phyloP scores from a whole-genome alignment of 2,888 invertebrate genomes.

The Drosophila siamana region DNA sequence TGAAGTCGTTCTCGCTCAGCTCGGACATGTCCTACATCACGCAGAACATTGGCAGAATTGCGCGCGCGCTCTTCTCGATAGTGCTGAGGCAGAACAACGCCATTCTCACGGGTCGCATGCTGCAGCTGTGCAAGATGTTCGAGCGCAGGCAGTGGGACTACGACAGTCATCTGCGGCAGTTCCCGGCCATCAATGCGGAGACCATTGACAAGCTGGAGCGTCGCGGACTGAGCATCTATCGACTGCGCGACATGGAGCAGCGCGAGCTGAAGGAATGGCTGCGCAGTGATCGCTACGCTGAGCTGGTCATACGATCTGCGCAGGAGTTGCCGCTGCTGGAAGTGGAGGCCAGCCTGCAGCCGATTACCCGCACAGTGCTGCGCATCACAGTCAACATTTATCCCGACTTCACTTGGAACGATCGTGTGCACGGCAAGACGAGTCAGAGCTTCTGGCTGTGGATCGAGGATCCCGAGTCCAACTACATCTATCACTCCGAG shows the following conservation, averaged over 20 bases:
- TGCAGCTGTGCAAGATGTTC: slow-evolving; percentile 96
- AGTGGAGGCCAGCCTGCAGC: slow-evolving; percentile 94
- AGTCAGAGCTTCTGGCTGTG: slow-evolving; percentile 98
- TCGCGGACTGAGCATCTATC: slow-evolving; percentile 90
- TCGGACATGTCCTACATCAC: slow-evolving; percentile 85
- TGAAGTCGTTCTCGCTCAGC: slow-evolving; percentile 87
- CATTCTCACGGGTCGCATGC: slow-evolving; percentile 93
- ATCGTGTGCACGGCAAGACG: slow-evolving; percentile 94
- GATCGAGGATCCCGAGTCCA: slow-evolving; percentile 98
- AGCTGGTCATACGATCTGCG: slow-evolving; percentile 92
- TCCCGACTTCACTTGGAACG: slow-evolving; percentile 94
- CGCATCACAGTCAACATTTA: slow-evolving; percentile 92
- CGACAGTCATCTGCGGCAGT: slow-evolving; percentile 94
- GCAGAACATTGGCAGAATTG: slow-evolving; percentile 95
- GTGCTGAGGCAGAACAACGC: slow-evolving; percentile 96
- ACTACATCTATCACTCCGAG: slow-evolving; percentile 98
- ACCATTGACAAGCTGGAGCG: slow-evolving; percentile 93
- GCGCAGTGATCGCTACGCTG: slow-evolving; percentile 90
- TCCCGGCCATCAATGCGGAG: slow-evolving; percentile 91
- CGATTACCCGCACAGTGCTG: slow-evolving; percentile 97
- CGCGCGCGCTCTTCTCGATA: slow-evolving; percentile 97
- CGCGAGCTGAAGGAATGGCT: slow-evolving; percentile 94
- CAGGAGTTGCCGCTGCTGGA: slow-evolving; percentile 94
- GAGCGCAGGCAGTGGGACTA: slow-evolving; percentile 96
- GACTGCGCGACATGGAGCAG: slow-evolving; percentile 93